A percentile compares a stretch with the other conserved stretches of the same genome.
phyloP scores from a whole-genome alignment of 2,888 invertebrate genomes.

The Lydus trimaculatus region DNA sequence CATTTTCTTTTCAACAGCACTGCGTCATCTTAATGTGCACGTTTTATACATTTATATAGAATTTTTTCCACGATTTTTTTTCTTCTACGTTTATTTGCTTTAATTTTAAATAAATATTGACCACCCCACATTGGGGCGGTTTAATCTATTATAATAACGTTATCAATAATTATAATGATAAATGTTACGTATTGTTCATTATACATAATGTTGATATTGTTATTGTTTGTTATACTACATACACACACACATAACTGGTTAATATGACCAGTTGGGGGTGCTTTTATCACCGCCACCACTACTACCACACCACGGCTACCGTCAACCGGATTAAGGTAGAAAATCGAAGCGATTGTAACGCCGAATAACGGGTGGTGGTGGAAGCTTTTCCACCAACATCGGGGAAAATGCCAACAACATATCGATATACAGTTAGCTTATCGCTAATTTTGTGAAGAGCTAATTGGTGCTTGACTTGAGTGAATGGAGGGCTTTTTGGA shows the following conservation, averaged over 20 bases:
- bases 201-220: background rate
- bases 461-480: no score
- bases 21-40: constrained; percentile 1
- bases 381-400: background rate
- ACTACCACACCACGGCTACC: background rate
- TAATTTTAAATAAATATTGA: background rate
- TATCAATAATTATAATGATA: background rate
- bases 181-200: background rate
- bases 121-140: background rate
- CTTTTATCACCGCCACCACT: background rate
- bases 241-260: background rate
- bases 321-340: constrained; percentile 38
- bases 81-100: background rate
- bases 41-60: background rate
- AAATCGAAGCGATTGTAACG: constrained; percentile 54
- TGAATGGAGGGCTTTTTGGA: no score
- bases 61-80: background rate
- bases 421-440: no score
- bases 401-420: no score
- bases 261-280: background rate
- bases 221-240: background rate
- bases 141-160: background rate
- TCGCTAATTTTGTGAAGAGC: no score
- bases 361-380: constrained; percentile 38
- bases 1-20: constrained; percentile 7